phyloP scores from a whole-genome alignment of 2,888 invertebrate genomes.

The Apodemia hepburni region DNA sequence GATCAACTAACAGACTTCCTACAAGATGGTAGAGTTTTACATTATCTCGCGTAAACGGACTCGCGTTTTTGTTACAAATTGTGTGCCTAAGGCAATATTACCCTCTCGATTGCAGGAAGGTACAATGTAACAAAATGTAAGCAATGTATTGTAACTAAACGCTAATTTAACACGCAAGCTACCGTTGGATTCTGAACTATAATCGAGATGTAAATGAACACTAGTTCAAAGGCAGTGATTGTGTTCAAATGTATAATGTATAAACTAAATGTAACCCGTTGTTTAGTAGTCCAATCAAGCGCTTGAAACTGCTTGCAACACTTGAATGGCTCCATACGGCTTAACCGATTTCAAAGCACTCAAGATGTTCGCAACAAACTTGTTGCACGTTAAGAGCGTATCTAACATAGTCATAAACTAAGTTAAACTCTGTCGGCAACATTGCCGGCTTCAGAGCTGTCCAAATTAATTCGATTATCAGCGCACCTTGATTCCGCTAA shows the following conservation, averaged over 20 bases:
- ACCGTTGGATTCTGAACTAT: background rate
- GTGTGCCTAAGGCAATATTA: too few relatives aligned
- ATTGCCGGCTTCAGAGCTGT: slow-evolving; percentile 63
- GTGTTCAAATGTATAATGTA: slow-evolving; percentile 30
- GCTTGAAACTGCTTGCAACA: slow-evolving; percentile 43
- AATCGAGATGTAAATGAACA: slow-evolving; percentile 1
- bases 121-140: background rate
- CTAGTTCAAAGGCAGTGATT: background rate
- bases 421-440: slow-evolving; percentile 70
- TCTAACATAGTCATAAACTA: slow-evolving; percentile 73
- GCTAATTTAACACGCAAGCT: background rate
- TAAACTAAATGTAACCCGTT: slow-evolving; percentile 31
- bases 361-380: slow-evolving; percentile 72
- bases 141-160: background rate
- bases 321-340: slow-evolving; percentile 49
- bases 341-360: slow-evolving; percentile 71
- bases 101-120: too few relatives aligned
- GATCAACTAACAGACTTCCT: too few relatives aligned
- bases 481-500: slow-evolving; percentile 69
- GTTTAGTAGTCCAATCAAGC: slow-evolving; percentile 26
- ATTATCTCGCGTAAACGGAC: too few relatives aligned
- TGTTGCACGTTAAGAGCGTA: slow-evolving; percentile 70
- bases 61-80: too few relatives aligned
- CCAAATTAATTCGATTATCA: slow-evolving; percentile 76
- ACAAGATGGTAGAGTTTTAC: too few relatives aligned